Evolutionary conservation across 2,888 invertebrate genomes (phyloP).

Genomic region (Xestia rhomboidea): DNA sequence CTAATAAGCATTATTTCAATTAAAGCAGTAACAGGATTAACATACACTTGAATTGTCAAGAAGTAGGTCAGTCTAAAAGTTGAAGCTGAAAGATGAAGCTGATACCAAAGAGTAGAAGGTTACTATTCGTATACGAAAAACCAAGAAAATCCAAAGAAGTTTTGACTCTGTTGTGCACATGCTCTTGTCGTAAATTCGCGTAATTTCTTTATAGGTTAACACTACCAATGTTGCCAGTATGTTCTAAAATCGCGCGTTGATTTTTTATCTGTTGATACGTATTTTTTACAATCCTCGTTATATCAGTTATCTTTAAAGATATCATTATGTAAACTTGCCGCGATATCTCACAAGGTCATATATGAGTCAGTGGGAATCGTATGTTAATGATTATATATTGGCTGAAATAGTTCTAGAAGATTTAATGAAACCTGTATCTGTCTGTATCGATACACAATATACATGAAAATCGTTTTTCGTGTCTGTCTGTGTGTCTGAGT

Average conservation of each 20-base stretch:
- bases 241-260: not conserved
- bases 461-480: not conserved
- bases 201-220: slow-evolving; percentile 15
- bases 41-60: not conserved
- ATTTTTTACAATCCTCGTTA: slow-evolving; percentile 22
- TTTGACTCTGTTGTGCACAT: not conserved
- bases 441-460: not conserved
- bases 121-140: not conserved
- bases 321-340: slow-evolving; percentile 17
- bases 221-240: slow-evolving; percentile 32
- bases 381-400: not conserved
- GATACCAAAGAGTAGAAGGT: not conserved
- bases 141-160: not conserved
- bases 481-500: not conserved
- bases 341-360: slow-evolving; percentile 13
- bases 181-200: not conserved
- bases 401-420: slow-evolving; percentile 20
- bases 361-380: slow-evolving; percentile 27
- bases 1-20: too few relatives aligned
- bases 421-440: not conserved
- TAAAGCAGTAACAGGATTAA: not conserved
- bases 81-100: not conserved
- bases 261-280: slow-evolving; percentile 48
- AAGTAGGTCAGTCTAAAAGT: not conserved
- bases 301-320: slow-evolving; percentile 29